Base-by-base conservation (phyloP, 2,113 vertebrate genomes). In the Syngnathus scovelli region DNA sequence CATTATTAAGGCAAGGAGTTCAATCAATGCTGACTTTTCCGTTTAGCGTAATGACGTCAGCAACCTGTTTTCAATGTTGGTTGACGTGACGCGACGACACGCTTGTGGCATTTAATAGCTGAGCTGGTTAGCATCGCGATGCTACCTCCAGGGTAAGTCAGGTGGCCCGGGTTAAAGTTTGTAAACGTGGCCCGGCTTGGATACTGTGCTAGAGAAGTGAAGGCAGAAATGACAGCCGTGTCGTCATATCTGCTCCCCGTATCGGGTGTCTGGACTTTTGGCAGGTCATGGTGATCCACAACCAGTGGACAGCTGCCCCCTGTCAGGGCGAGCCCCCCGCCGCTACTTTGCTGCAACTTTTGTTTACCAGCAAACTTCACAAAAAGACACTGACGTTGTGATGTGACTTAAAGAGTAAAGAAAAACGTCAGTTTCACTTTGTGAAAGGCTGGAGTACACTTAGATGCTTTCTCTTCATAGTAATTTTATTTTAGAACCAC, bases 101-200 rank as follows among this genome's bases (percentile, higher is more conserved):
- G 18, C 1, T 9, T n/a, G 6, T n/a, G 19, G 9, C 21, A n/a
- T 21, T 5, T 4, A 3, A 52, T 21, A 52, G 11, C 56, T 61
- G 59, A 1, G 15, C 16, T 18, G 7, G 19, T 60, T 60, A 60
- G 33, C 58, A 12, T 60, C 55, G 15, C 9, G 15, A 1, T 8
- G 23, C 37, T 9, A 38, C 27, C 16, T 43, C 38, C 33, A n/a
- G 9, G 37, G 19, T 21, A 19, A 65, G 23, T 37, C 23, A 49
- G 33, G 48, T 52, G 48, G 16, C 27, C 18, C 18, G 8, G 41
- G 62, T 52, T 48, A 36, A 58, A 58, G 55, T 65, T 19, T 65
- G 63, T 52, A 51, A 52, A 65, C 63, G 63, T 65, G 63, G 46
- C 63, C 44, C 60, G n/a, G 38, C 11, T 39, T 21, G 44, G 43